phyloP scores from a whole-genome alignment of 2,113 vertebrate genomes.

The Odocoileus virginianus region DNA sequence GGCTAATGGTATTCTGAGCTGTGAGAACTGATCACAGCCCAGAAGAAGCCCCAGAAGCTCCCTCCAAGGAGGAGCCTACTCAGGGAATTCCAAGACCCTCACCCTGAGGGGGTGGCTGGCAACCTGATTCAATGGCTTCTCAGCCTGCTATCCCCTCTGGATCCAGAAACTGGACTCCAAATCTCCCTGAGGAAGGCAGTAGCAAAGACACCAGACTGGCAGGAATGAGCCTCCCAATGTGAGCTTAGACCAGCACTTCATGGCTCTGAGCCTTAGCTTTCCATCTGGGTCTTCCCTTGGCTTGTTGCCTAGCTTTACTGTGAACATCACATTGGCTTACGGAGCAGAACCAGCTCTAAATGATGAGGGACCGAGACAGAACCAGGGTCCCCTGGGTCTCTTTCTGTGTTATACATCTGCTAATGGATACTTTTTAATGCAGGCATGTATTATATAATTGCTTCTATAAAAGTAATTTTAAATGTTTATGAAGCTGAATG shows the following conservation, averaged over 20 bases:
- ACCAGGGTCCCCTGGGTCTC: background rate
- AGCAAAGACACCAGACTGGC: background rate
- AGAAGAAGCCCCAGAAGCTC: background rate
- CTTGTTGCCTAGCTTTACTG: background rate
- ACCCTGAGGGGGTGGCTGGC: background rate
- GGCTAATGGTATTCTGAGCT: background rate
- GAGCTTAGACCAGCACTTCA: background rate
- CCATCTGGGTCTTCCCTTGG: background rate
- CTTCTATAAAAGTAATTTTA: background rate
- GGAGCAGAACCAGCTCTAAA: accelerated
- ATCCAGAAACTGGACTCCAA: background rate
- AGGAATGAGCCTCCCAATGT: background rate
- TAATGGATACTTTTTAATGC: background rate
- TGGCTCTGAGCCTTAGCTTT: background rate
- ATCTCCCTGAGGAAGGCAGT: background rate
- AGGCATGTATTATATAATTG: background rate
- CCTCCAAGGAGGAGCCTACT: background rate
- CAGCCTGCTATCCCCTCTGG: background rate
- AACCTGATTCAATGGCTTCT: background rate
- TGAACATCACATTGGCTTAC: background rate
- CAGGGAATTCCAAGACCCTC: too few species aligned
- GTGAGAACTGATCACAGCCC: background rate
- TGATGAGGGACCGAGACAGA: background rate
- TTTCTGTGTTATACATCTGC: background rate
- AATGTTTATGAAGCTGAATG: background rate